Conservation (phyloP, 1,140 invertebrate genomes). For the Bacillus rossius region DNA sequence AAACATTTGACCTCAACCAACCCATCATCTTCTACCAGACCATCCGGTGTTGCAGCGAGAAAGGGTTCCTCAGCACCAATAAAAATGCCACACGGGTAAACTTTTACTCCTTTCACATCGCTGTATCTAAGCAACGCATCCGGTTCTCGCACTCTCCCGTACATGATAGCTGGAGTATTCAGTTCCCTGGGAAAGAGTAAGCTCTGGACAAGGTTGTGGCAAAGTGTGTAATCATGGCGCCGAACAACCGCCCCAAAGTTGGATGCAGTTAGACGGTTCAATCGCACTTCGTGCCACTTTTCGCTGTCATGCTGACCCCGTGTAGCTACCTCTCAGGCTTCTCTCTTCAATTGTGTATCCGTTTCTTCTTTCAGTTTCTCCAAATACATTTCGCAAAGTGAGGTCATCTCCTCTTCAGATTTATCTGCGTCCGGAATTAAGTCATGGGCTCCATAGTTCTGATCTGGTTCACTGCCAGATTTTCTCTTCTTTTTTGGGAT, state of each 20-base stretch:
- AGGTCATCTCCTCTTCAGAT: not conserved
- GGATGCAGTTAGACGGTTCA: not conserved
- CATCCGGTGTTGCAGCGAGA: conserved; percentile 27
- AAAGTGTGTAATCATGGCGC: not conserved
- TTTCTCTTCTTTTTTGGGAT: not conserved
- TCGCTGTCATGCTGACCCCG: not conserved
- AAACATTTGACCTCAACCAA: conserved; percentile 23
- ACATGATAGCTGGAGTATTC: not conserved
- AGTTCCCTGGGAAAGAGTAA: not conserved
- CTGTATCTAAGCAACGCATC: not conserved
- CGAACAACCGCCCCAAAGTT: conserved; percentile 1
- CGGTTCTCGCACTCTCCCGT: not conserved
- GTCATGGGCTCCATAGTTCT: not conserved
- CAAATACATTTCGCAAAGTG: not conserved
- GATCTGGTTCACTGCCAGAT: not conserved
- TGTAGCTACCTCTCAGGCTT: not conserved
- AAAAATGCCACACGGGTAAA: conserved; percentile 1
- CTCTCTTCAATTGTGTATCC: not conserved
- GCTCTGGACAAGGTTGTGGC: not conserved
- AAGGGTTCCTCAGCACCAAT: conserved; percentile 5
- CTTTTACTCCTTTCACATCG: not conserved
- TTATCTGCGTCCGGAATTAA: not conserved
- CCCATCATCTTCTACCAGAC: conserved; percentile 22
- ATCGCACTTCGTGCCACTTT: not conserved
- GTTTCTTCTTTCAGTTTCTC: not conserved